Base-by-base conservation (phyloP, 2,113 vertebrate species). In the Prochilodus magdalenae region DNA sequence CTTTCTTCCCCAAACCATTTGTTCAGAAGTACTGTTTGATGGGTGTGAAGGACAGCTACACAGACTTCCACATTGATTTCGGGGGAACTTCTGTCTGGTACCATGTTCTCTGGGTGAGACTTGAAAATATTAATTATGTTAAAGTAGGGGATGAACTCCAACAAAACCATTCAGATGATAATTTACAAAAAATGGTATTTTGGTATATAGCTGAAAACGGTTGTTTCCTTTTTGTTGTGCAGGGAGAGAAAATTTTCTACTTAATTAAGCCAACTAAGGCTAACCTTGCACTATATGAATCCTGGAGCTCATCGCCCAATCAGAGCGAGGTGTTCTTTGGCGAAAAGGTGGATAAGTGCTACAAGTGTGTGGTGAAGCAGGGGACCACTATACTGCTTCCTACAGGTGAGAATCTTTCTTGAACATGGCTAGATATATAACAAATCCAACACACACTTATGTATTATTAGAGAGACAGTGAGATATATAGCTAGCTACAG, bases 11-110 rank as follows among this genome's bases (percentile, higher is more conserved):
- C 76, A 99, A 99, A 85, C 98, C 98, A 57, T 99, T 98, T 90
- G 98, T 99, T 91, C 97, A 99, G 93, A 99, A 99, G 91, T 99
- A 99, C 87, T 99, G 98, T 86, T 93, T 99, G 77, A 99, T 99
- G 97, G 98, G 98, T 77, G 96, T 99, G 87, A 96, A 97, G 90
- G 95, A 98, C 92, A 97, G 98, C 90, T 99, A 99, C 80, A 99
- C 98, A 0, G 98, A 99, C 87, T 99, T 99, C 90, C 98, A 99
- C 92, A 99, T 99, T 16, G 98, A 99, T 93, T 99, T 99, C 55
- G 98, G 98, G 73, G 98, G 98, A 83, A 99, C 98, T 53, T 99
- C 98, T 27, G 98, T 99, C 85, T 99, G 98, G 98, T 99, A 99
- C 92, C 98, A 99, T 55, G 98, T 99, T 86, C 97, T 99, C 85